Evolutionary conservation across 2,797 vertebrate genomes (phyloP), one percentile per base, ranked within the genome.

Genomic region (Enteromius anoplus): DNA sequence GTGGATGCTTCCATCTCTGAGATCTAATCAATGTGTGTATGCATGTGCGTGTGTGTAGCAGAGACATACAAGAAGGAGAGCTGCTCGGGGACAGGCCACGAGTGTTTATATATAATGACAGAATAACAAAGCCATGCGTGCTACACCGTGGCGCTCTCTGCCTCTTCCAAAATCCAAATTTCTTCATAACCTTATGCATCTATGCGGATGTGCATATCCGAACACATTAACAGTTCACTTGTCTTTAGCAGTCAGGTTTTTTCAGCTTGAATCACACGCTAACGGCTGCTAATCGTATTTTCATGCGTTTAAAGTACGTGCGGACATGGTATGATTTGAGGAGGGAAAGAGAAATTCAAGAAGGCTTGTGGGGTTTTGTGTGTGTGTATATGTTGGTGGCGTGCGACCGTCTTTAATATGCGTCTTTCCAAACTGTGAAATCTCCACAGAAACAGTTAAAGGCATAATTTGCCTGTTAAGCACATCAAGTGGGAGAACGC

Each of bases 31-130:
- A 92, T 91, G 90, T 91, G 91, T 93, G 92, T 62, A 3, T 76
- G 53, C 7, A 5, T 93, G 91, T 93, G 92, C 90, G 90, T 68
- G 69, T 73, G 78, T 68, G 81, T 65, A 23, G 91, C 91, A 87
- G 87, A 51, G 85, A 85, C 82, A 88, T 60, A 81, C 12, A 81
- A 81, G 40, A 82, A 75, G 86, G 89, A 88, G 87, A 90, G 64
- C 29, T 64, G 79, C 81, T 75, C 70, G 72, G 64, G 93, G 91
- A 91, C 91, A 93, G 91, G 92, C 91, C 92, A 91, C 89, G 88
- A 93, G 91, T 94, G 93, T 95, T 94, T 94, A 94, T 95, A 91
- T 94, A 93, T 95, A 94, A 95, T 94, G 93, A 94, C 92, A 95
- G 93, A 94, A 94, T 94, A 95, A 93, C 93, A 95, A 95, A 94